Conservation (phyloP, 2,797 vertebrate species). For the Tokudaia muenninki region DNA sequence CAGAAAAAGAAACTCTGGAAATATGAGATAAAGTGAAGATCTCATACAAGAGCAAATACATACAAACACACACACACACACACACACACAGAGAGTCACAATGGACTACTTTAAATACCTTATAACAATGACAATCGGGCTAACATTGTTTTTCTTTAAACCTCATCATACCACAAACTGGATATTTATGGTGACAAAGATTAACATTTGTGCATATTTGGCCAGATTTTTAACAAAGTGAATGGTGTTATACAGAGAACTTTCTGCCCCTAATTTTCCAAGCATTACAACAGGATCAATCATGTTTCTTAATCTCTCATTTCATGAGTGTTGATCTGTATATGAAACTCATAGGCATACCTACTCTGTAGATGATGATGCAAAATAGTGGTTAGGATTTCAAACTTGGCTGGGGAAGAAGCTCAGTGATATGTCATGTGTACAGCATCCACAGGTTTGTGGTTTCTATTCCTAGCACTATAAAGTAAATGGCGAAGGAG, state of each 20-base stretch:
- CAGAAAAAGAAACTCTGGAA: constrained; percentile 4
- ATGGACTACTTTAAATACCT: neutral
- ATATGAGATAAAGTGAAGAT: neutral
- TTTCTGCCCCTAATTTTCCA: constrained; percentile 26
- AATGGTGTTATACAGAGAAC: neutral
- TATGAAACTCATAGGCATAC: neutral
- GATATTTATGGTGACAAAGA: neutral
- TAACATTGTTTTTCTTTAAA: neutral
- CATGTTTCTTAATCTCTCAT: neutral
- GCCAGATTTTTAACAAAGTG: neutral
- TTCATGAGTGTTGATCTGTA: constrained; percentile 2
- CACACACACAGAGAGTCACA: neutral
- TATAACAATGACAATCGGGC: constrained; percentile 40
- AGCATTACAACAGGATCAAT: neutral
- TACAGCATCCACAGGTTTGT: neutral
- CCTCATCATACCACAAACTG: neutral
- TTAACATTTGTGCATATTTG: neutral
- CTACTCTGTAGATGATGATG: neutral
- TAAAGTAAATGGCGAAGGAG: neutral
- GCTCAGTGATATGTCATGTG: neutral
- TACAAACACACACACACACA: neutral
- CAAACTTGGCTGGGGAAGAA: neutral
- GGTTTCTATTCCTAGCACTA: neutral
- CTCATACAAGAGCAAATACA: neutral
- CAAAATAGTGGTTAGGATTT: constrained; percentile 24